Percentiles rank a stretch among this genome's conserved stretches.
phyloP scores from a whole-genome alignment of 1,140 invertebrate species.

The Cecropterus lyciades region DNA sequence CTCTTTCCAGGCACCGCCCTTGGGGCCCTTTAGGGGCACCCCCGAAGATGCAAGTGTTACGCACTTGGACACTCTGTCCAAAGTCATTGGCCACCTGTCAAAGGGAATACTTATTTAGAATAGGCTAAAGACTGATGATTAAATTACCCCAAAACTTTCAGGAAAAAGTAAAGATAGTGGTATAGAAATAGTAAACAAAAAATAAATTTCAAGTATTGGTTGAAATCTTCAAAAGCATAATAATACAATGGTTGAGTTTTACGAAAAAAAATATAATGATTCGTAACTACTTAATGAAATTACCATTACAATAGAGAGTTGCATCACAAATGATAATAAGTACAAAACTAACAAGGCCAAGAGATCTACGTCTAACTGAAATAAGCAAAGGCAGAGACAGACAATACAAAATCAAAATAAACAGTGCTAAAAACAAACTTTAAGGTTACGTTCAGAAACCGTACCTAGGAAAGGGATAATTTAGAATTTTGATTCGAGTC shows the following conservation, averaged over 20 bases:
- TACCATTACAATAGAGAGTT: background rate
- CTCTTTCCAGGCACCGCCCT: conserved; percentile 90
- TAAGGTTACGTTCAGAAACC: conserved; percentile 83
- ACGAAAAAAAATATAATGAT: background rate
- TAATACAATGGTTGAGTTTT: too few relatives aligned
- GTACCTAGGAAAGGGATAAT: conserved; percentile 50
- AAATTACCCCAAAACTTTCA: background rate
- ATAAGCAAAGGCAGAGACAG: conserved; percentile 34
- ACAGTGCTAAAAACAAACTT: conserved; percentile 42
- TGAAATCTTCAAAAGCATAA: too few relatives aligned
- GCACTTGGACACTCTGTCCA: conserved; percentile 89
- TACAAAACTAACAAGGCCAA: background rate
- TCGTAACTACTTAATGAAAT: conserved; percentile 9
- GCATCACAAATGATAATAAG: background rate
- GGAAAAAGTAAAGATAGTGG: too few relatives aligned
- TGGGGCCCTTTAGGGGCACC: conserved; percentile 95
- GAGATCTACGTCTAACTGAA: background rate
- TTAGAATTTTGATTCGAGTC: conserved; percentile 49
- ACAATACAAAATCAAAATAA: conserved; percentile 45
- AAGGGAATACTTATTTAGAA: too few relatives aligned
- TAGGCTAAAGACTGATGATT: too few relatives aligned
- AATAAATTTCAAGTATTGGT: too few relatives aligned
- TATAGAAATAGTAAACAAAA: too few relatives aligned
- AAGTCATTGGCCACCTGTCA: conserved; percentile 93
- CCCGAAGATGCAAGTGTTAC: conserved; percentile 95